phyloP scores from a whole-genome alignment of 2,797 vertebrate genomes.

The Tinamus major region DNA sequence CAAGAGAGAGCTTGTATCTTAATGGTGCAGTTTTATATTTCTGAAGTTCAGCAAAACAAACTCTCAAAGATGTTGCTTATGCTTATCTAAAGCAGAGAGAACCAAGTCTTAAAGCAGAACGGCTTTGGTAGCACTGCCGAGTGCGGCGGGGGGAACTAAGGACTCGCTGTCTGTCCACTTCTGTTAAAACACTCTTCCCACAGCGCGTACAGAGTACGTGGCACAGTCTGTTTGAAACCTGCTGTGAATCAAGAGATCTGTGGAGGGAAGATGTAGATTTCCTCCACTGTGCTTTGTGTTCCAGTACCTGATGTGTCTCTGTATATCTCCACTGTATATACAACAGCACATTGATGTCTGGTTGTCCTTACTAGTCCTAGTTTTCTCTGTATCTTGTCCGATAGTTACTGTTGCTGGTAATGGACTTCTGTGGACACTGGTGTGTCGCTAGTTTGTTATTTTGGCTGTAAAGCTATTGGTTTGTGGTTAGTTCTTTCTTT shows the following conservation, averaged over 20 bases:
- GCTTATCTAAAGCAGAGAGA: background rate
- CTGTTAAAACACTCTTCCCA: background rate
- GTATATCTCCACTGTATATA: slow-evolving; percentile 78
- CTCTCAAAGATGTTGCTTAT: slow-evolving; percentile 29
- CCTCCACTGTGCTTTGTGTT: slow-evolving; percentile 83
- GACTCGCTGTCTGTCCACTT: background rate
- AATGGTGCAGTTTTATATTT: background rate
- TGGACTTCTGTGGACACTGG: slow-evolving; percentile 79
- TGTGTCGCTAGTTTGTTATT: slow-evolving; percentile 80
- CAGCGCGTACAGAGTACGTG: background rate
- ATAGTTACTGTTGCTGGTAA: slow-evolving; percentile 75
- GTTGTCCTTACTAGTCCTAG: slow-evolving; percentile 78
- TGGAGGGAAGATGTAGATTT: slow-evolving; percentile 83
- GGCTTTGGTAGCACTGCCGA: background rate
- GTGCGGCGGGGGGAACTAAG: background rate
- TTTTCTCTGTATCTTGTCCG: slow-evolving; percentile 79
- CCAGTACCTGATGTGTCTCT: slow-evolving; percentile 85
- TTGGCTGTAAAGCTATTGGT: slow-evolving; percentile 82
- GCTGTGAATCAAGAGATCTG: slow-evolving; percentile 25
- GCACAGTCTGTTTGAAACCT: slow-evolving; percentile 22
- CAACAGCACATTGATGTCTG: slow-evolving; percentile 78
- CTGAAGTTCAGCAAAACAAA: slow-evolving; percentile 67
- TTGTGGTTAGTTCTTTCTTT: slow-evolving; percentile 80
- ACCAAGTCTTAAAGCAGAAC: background rate
- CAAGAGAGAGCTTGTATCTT: background rate